Base-by-base conservation (phyloP, 2,797 vertebrate genomes). In the Margarornis squamiger region DNA sequence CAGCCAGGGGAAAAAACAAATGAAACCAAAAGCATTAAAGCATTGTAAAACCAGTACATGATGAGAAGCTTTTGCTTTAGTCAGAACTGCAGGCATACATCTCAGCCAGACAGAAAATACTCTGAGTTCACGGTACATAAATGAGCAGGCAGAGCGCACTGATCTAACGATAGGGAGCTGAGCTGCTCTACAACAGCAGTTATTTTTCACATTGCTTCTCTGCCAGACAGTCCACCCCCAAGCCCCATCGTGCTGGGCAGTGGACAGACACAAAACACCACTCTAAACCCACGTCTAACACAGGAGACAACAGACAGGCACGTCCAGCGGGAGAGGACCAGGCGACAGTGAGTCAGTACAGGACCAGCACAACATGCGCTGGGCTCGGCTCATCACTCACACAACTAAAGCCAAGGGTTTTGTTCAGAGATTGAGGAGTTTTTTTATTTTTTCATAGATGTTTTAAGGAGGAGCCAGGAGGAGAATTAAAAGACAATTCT, bases 311-410 rank as follows among this genome's bases (percentile, higher is more conserved):
- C 85, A 90, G 94, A 81, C 90, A 75, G 86, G 87, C 91, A 96
- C 67, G 85, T 91, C 91, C 93, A 80, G 85, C 0, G 2, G n/a
- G 71, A 76, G 71, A 77, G 87, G 67, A 91, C 81, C 81, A 65
- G 85, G 87, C 92, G 95, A 86, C 66, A 58, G 85, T 92, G 95
- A 93, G 90, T 93, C 88, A 92, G 89, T 49, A 4, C 41, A 36
- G 87, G 77, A 58, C 12, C 62, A 8, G 86, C 89, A 92, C 55
- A 67, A 54, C 76, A 57, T 0, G 54, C 27, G 0, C 78, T 49
- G 68, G 61, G 71, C 94, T 83, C 14, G 1, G 68, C 90, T 93
- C 66, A 4, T 2, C n/a, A 13, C 55, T 75, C 90, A 49, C 90
- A 90, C 51, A 90, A 9, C 36, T 48, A 3, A 78, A 86, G 83